These are phyloP conservation scores for Drosophila affinis DNA, from an alignment of 2,888 invertebrate genomes.

Conservation along the genomic window DNA sequence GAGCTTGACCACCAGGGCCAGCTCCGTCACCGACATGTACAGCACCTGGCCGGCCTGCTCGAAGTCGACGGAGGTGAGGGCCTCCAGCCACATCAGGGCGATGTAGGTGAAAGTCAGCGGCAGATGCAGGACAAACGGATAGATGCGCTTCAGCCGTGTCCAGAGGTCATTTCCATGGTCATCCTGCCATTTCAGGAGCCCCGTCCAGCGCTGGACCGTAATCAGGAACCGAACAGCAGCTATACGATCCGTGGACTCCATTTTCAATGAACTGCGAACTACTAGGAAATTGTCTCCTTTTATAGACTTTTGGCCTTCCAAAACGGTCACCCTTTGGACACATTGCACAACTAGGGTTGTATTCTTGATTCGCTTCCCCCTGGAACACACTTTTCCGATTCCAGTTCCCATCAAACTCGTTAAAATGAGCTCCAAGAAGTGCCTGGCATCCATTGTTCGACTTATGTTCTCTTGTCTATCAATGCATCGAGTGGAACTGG, in stretches of 20 bases:
- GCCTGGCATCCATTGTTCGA: constrained; percentile 12
- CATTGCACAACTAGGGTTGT: constrained; percentile 29
- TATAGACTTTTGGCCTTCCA: constrained; percentile 31
- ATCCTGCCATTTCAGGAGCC: constrained; percentile 47
- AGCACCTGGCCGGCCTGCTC: constrained; percentile 62
- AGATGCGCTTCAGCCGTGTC: constrained; percentile 20
- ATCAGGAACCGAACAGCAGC: constrained; percentile 35
- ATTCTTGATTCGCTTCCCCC: neutral
- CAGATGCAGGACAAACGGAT: constrained; percentile 56
- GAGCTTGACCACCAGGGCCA: constrained; percentile 58
- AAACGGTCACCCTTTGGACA: constrained; percentile 1
- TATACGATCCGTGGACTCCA: constrained; percentile 39
- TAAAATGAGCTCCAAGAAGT: neutral
- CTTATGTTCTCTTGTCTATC: neutral
- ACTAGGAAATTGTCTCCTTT: neutral
- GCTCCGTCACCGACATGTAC: constrained; percentile 67
- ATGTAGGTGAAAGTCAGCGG: constrained; percentile 57
- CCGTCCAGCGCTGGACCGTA: constrained; percentile 39
- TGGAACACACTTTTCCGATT: constrained; percentile 10
- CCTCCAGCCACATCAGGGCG: constrained; percentile 64
- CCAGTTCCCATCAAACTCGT: constrained; percentile 18
- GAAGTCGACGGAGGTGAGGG: constrained; percentile 47
- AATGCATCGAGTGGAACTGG: constrained; percentile 23
- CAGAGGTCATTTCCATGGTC: constrained; percentile 7
- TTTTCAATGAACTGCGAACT: neutral